Percentiles rank a stretch among this genome's conserved stretches.
These are phyloP conservation scores for Pachypanchax playfairii DNA, from an alignment of 2,113 vertebrate species.

Conservation along the genomic window DNA sequence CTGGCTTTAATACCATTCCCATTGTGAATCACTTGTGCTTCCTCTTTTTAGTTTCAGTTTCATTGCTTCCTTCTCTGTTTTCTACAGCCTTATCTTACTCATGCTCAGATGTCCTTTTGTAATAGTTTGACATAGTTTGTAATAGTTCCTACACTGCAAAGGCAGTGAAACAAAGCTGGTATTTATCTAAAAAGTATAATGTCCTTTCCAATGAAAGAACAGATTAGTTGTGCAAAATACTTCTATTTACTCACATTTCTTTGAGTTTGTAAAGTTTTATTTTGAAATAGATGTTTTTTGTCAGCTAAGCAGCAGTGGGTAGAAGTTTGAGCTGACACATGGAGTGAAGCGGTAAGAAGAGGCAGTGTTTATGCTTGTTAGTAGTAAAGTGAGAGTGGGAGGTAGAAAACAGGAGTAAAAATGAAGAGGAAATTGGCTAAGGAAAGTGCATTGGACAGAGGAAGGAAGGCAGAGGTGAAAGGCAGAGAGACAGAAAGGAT, in stretches of 20 bases:
- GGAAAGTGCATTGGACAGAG: constrained; percentile 16
- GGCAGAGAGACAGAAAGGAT: constrained; percentile 35
- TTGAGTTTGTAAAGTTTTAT: not conserved
- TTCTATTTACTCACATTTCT: not conserved
- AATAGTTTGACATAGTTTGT: not conserved
- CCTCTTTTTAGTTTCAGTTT: constrained; percentile 35
- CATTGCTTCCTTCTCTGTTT: constrained; percentile 47
- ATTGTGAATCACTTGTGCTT: constrained; percentile 54
- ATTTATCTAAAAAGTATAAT: not conserved
- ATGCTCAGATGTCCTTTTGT: constrained; percentile 6
- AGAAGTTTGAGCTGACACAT: constrained; percentile 2
- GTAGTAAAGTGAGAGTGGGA: constrained; percentile 10
- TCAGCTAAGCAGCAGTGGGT: not conserved
- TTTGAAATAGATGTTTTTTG: not conserved
- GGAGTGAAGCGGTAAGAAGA: constrained; percentile 1
- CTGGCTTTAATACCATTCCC: constrained; percentile 29
- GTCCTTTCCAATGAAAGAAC: not conserved
- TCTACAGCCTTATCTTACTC: constrained; percentile 1
- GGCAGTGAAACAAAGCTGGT: not conserved
- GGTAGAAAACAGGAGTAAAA: constrained; percentile 22
- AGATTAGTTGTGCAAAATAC: not conserved
- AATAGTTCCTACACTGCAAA: not conserved
- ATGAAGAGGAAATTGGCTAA: constrained; percentile 29
- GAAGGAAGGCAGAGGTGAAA: constrained; percentile 69
- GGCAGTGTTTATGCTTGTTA: constrained; percentile 11